Evolutionary conservation across 2,113 vertebrate species (phyloP), one percentile per base, ranked within the genome.

Genomic region (Esox niger): DNA sequence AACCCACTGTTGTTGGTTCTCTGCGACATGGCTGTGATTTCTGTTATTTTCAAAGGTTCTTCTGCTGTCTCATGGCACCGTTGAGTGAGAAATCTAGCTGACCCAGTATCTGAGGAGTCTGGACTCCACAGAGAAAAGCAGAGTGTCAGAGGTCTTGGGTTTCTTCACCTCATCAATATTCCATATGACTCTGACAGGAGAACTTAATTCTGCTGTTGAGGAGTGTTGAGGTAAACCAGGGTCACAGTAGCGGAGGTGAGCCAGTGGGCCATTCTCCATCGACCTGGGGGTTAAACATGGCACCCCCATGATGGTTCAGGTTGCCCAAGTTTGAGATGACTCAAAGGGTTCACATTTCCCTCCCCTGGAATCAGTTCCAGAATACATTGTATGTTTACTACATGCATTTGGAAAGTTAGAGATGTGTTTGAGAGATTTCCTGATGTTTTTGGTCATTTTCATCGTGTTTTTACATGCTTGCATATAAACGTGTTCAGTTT

Each of bases 81-180:
- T n/a, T n/a, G 47, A 52, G 21, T 2, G n/a, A 9, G 47, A 15
- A 4, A 52, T 52, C 21, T 6, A 52, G 47, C 7, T 38, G 35
- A n/a, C n/a, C n/a, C n/a, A 59, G 57, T 15, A 7, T 59, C 57
- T 20, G 57, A 20, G 30, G 11, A 1, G 7, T 11, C 21, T 30
- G 27, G 47, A n/a, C 27, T 13, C 57, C 27, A 30, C 29, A 26
- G 11, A 59, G 26, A 59, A 27, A 3, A 6, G 27, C 57, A 59
- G 4, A 59, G 57, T 15, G 15, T 59, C 57, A 30, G 57, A 20
- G 30, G 11, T 2, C 31, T 61, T 35, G 29, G 8, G 30, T 23
- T 2, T n/a, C 15, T 35, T 61, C 59, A 23, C 59, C 32, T 11
- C 59, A 61, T 61, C 20, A 33, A 61, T 61, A 33, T 35, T 61